Percentiles rank a stretch among this genome's conserved stretches.
phyloP scores from a whole-genome alignment of 2,888 invertebrate species.

The Caenorhabditis sinica region DNA sequence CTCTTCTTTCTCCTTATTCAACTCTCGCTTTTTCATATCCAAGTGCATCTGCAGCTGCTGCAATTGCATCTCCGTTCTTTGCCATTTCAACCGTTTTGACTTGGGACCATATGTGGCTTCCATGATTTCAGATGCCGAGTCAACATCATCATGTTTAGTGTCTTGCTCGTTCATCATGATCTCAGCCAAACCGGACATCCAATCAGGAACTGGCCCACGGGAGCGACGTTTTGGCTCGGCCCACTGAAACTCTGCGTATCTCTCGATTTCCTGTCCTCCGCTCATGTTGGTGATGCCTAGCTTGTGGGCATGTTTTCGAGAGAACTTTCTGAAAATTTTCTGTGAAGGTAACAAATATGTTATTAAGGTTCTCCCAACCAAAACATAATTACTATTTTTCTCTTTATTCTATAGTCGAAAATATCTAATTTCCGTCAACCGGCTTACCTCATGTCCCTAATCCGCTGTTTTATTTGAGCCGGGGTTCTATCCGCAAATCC shows the following conservation, averaged over 20 bases:
- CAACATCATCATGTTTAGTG: slow-evolving; percentile 44
- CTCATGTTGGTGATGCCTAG: slow-evolving; percentile 54
- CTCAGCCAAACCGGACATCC: slow-evolving; percentile 64
- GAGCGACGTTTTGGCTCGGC: slow-evolving; percentile 63
- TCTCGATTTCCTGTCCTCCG: slow-evolving; percentile 45
- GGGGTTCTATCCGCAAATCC: slow-evolving; percentile 62
- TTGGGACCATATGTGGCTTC: slow-evolving; percentile 64
- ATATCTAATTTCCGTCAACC: not conserved
- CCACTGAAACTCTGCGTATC: slow-evolving; percentile 61
- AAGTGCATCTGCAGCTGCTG: slow-evolving; percentile 58
- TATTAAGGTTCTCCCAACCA: too few species aligned
- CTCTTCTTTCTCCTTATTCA: slow-evolving; percentile 37
- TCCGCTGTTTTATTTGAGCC: slow-evolving; percentile 65
- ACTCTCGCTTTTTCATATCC: slow-evolving; percentile 48
- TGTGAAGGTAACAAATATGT: too few species aligned
- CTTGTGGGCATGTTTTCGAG: slow-evolving; percentile 64
- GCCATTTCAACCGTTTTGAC: slow-evolving; percentile 47
- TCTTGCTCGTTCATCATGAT: slow-evolving; percentile 68
- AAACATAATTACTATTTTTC: too few species aligned
- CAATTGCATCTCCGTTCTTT: slow-evolving; percentile 49
- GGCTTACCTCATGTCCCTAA: slow-evolving; percentile 56
- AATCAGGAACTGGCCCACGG: slow-evolving; percentile 61
- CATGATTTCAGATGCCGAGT: slow-evolving; percentile 61
- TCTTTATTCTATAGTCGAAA: too few species aligned
- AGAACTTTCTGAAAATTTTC: slow-evolving; percentile 51